These are phyloP conservation scores for Monodelphis domestica DNA, from an alignment of 2,797 vertebrate species.

Conservation along the genomic window DNA sequence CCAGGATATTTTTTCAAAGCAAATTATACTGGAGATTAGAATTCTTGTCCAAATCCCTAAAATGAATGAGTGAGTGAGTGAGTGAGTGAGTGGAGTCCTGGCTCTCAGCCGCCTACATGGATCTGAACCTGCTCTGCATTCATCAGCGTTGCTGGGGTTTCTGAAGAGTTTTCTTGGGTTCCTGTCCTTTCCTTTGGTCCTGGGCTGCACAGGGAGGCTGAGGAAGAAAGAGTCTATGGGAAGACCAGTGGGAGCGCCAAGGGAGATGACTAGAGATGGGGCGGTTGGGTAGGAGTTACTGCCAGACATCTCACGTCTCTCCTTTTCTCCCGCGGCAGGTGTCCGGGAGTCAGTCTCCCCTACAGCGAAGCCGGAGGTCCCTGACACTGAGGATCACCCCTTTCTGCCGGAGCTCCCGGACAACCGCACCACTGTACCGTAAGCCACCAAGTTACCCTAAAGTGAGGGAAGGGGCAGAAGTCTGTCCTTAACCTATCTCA, in stretches of 20 bases:
- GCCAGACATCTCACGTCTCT: background rate
- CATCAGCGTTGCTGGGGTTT: background rate
- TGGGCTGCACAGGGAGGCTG: rapidly evolving
- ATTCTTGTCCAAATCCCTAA: background rate
- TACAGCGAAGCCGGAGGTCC: constrained; percentile 88
- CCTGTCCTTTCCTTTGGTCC: background rate
- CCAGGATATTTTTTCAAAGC: background rate
- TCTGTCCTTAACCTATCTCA: background rate
- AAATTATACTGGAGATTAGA: background rate
- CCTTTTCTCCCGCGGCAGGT: constrained; percentile 83
- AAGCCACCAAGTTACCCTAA: constrained; percentile 78
- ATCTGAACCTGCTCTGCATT: background rate
- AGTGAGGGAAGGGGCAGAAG: background rate
- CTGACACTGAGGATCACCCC: constrained; percentile 90
- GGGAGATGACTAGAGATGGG: rapidly evolving
- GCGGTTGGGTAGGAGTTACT: rapidly evolving
- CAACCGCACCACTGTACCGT: constrained; percentile 91
- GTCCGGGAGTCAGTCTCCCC: constrained; percentile 96
- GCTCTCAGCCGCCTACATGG: background rate
- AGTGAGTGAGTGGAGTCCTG: background rate
- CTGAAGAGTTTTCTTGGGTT: background rate
- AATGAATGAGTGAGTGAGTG: background rate
- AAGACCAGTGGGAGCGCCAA: background rate
- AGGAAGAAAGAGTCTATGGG: background rate
- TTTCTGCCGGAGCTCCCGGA: constrained; percentile 91